These are phyloP conservation scores for Eumaeus atala DNA, from an alignment of 1,140 invertebrate species.

Conservation along the genomic window DNA sequence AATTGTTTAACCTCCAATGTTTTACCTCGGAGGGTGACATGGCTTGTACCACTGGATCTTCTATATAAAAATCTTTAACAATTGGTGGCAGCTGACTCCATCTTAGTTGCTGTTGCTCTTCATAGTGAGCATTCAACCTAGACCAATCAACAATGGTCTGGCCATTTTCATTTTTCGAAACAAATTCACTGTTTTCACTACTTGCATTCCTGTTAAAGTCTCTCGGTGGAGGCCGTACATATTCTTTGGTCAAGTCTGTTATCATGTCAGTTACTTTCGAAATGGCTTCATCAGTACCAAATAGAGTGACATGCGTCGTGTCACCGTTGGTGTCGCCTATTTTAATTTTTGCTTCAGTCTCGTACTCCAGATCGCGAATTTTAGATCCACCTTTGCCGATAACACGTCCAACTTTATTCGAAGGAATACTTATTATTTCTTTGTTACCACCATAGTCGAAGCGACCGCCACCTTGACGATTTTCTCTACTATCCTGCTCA, in stretches of 20 bases:
- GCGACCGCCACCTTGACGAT: constrained; percentile 6
- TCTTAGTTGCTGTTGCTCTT: constrained; percentile 70
- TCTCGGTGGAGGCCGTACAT: constrained; percentile 33
- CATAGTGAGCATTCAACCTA: constrained; percentile 64
- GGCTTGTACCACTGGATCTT: constrained; percentile 81
- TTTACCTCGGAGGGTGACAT: constrained; percentile 79
- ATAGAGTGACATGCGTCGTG: constrained; percentile 69
- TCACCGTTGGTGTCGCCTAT: constrained; percentile 53
- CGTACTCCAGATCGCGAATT: constrained; percentile 81
- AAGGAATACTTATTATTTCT: constrained; percentile 50
- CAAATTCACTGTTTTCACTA: constrained; percentile 42
- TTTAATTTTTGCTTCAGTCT: constrained; percentile 54
- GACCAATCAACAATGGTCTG: constrained; percentile 57
- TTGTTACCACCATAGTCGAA: constrained; percentile 29
- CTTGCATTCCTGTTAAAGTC: constrained; percentile 20
- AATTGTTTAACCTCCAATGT: constrained; percentile 77
- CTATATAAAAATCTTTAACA: constrained; percentile 89
- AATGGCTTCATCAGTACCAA: constrained; percentile 71
- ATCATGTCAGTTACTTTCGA: constrained; percentile 75
- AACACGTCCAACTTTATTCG: constrained; percentile 55
- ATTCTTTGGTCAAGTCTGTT: constrained; percentile 64
- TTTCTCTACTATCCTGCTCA: constrained; percentile 23
- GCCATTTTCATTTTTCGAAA: constrained; percentile 41
- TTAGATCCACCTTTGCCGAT: constrained; percentile 82
- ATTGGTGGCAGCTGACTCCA: constrained; percentile 80